Base-by-base conservation (phyloP, 2,888 invertebrate species). In the Auanema freiburgensis region DNA sequence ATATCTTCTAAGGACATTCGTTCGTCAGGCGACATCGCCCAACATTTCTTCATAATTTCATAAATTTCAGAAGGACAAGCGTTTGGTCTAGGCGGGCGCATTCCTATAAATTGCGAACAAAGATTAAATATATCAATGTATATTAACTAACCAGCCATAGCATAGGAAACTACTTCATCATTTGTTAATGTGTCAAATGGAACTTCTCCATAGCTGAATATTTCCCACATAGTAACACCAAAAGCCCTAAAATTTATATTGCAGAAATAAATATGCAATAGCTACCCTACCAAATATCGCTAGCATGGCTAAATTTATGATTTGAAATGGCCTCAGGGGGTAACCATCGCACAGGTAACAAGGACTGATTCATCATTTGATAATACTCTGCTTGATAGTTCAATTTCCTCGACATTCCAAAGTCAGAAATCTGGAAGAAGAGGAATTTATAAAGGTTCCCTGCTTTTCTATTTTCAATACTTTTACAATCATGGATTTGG, bases 181-280 rank as follows among this genome's bases (percentile, higher is more conserved):
- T 97, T 97, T 79, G 91, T 92, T 85, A 92, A 93, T 25, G 93
- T 93, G 83, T 89, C 89, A 85, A 96, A 98, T 1, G 98, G 97
- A 88, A 94, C 93, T 71, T 93, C 87, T 40, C 97, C 97, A 85
- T 92, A 97, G 83, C 93, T 93, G 85, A 93, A 97, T 63, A 95
- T 92, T 87, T 98, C 98, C 96, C 96, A 98, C 52, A 98, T 86
- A 14, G 97, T 93, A 23, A 98, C 94, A 11, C 97, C 98, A 85
- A 93, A 96, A 21, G 94, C 70, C 80, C 80, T 80, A 65, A 57
- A 76, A 63, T 50, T 52, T 21, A 52, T 52, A 52, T 52, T 52
- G 23, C 23, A n/a, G n/a, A 52, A 23, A 46, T 46, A 46, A 21
- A 53, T 21, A 23, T 23, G n/a, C n/a, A 53, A 16, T 6, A 10